phyloP scores from a whole-genome alignment of 2,797 vertebrate genomes.

The Arnoldichthys spilopterus region DNA sequence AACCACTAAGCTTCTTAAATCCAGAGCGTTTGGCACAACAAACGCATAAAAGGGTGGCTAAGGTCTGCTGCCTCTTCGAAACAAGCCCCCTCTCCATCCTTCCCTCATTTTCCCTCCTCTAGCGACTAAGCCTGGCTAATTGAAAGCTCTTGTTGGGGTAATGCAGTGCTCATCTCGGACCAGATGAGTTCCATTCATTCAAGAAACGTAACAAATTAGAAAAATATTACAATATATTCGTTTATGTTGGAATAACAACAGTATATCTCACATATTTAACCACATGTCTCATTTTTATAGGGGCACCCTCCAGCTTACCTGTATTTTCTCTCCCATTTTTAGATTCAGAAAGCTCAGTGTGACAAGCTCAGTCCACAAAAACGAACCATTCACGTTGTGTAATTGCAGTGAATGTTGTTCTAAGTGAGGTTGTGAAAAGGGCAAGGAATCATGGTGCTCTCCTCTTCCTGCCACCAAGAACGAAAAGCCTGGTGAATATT shows the following conservation, averaged over 20 bases:
- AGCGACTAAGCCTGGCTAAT: constrained; percentile 34
- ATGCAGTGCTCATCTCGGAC: not conserved
- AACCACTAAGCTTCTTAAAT: constrained; percentile 48
- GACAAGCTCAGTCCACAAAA: not conserved
- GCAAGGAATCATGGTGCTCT: constrained; percentile 18
- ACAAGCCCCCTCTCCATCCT: not conserved
- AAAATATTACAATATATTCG: not conserved
- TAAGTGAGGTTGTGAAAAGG: constrained; percentile 27
- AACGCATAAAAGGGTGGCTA: constrained; percentile 43
- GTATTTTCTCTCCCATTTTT: not conserved
- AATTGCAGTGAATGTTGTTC: not conserved
- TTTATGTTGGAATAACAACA: not conserved
- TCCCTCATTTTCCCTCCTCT: not conserved
- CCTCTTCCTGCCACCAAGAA: constrained; percentile 1
- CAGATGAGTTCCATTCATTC: not conserved
- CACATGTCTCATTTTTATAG: not conserved
- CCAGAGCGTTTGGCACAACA: constrained; percentile 47
- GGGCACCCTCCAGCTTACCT: not conserved
- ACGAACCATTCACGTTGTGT: not conserved
- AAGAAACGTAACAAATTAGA: not conserved
- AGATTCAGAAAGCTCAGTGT: not conserved
- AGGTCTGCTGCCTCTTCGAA: constrained; percentile 31
- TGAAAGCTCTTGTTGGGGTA: constrained; percentile 33
- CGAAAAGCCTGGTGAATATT: constrained; percentile 34
- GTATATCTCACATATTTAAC: not conserved